These are phyloP conservation scores for Silurus meridionalis DNA, from an alignment of 2,113 vertebrate species.

Conservation along the genomic window DNA sequence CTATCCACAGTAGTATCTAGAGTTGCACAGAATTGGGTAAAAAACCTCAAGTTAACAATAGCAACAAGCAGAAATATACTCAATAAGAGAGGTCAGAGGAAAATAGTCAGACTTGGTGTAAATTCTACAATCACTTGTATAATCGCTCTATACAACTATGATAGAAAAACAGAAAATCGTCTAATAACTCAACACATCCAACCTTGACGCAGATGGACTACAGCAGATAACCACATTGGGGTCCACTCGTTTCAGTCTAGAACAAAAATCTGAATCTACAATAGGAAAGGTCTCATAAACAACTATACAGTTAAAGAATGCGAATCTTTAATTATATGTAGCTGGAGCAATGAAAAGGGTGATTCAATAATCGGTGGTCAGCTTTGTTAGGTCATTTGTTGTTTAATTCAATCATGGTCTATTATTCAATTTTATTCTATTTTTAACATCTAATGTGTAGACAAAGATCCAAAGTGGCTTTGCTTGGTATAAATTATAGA, in stretches of 20 bases:
- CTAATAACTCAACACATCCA: not conserved
- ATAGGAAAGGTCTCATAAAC: not conserved
- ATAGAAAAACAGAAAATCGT: not conserved
- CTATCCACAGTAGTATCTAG: not conserved
- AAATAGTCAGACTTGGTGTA: not conserved
- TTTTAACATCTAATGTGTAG: not conserved
- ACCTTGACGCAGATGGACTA: not conserved
- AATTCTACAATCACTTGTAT: not conserved
- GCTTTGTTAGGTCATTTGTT: not conserved
- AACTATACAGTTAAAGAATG: not conserved
- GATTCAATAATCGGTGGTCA: not conserved
- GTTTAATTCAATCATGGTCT: not conserved
- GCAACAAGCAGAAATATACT: not conserved
- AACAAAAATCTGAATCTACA: not conserved
- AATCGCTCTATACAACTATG: not conserved
- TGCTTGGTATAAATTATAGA: not conserved
- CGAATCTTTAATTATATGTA: not conserved
- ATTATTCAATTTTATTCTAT: not conserved
- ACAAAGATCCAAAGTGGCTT: not conserved
- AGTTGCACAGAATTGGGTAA: not conserved
- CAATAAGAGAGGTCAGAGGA: not conserved
- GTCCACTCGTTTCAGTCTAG: not conserved
- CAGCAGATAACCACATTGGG: not conserved
- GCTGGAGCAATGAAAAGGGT: not conserved
- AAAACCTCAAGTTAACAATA: not conserved